These are phyloP conservation scores for Nylanderia fulva DNA, from an alignment of 1,140 invertebrate genomes.

Conservation along the genomic window DNA sequence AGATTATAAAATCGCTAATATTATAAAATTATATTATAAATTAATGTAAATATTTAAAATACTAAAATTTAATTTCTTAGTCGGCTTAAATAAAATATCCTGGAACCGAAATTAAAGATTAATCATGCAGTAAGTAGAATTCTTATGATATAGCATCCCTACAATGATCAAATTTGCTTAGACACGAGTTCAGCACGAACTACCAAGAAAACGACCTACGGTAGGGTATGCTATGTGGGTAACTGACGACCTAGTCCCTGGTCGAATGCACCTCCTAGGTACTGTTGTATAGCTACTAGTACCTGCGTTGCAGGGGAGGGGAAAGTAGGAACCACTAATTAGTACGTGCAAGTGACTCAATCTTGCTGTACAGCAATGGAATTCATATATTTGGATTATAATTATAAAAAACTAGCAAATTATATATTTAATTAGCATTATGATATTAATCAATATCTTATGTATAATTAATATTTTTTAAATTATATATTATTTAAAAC, in stretches of 20 bases:
- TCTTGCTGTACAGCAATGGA: slow-evolving; percentile 74
- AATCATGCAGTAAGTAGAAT: slow-evolving; percentile 18
- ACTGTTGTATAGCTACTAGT: slow-evolving; percentile 86
- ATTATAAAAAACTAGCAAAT: slow-evolving; percentile 44
- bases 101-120: not conserved
- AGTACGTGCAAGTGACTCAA: slow-evolving; percentile 84
- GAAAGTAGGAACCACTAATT: slow-evolving; percentile 83
- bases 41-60: not conserved
- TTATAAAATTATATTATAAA: not conserved
- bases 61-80: not conserved
- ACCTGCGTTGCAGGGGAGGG: slow-evolving; percentile 85
- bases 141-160: slow-evolving; percentile 33
- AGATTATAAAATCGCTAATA: not conserved
- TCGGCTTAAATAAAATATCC: not conserved
- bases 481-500: slow-evolving; percentile 17
- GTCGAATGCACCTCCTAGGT: slow-evolving; percentile 85
- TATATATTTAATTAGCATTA: not conserved
- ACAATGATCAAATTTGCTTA: slow-evolving; percentile 74
- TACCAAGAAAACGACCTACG: slow-evolving; percentile 77
- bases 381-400: slow-evolving; percentile 52
- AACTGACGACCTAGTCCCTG: slow-evolving; percentile 85
- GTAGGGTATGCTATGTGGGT: slow-evolving; percentile 83
- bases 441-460: not conserved
- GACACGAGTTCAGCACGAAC: slow-evolving; percentile 80
- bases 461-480: slow-evolving; percentile 9